Conservation (phyloP, 1,140 invertebrate species). For the Cotesia typhae region DNA sequence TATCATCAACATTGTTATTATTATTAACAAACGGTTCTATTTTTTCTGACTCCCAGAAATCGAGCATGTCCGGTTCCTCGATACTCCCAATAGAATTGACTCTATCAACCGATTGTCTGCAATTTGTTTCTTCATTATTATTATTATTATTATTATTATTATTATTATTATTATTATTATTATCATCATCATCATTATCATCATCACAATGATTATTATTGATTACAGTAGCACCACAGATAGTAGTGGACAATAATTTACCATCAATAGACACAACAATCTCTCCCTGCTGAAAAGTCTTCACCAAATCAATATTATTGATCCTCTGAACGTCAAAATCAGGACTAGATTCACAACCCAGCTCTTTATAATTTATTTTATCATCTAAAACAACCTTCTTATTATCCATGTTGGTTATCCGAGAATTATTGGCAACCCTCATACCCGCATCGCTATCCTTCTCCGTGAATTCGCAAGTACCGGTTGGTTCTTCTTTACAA, state of each 20-base stretch:
- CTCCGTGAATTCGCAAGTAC: conserved; percentile 58
- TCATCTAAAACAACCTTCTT: conserved; percentile 2
- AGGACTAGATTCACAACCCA: conserved; percentile 35
- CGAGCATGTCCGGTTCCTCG: conserved; percentile 62
- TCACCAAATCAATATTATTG: conserved; percentile 37
- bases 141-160: conserved; percentile 21
- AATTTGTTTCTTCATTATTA: conserved; percentile 29
- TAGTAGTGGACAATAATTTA: conserved; percentile 52
- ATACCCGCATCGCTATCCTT: conserved; percentile 63
- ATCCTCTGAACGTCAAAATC: conserved; percentile 33
- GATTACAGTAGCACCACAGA: conserved; percentile 39
- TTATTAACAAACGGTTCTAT: conserved; percentile 53
- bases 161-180: conserved; percentile 8
- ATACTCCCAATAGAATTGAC: conserved; percentile 57
- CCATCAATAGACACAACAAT: conserved; percentile 61
- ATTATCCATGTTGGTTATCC: conserved; percentile 43
- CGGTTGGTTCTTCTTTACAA: conserved; percentile 22
- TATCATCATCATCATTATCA: conserved; percentile 16
- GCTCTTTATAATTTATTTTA: conserved; percentile 18
- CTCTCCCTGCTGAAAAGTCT: conserved; percentile 60
- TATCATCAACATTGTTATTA: conserved; percentile 39
- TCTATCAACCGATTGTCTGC: conserved; percentile 24
- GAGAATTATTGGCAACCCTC: conserved; percentile 65
- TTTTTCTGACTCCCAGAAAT: conserved; percentile 62
- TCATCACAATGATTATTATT: too few species aligned